Evolutionary conservation across 1,140 invertebrate species (phyloP).

Genomic region (Hylaeus volcanicus): DNA sequence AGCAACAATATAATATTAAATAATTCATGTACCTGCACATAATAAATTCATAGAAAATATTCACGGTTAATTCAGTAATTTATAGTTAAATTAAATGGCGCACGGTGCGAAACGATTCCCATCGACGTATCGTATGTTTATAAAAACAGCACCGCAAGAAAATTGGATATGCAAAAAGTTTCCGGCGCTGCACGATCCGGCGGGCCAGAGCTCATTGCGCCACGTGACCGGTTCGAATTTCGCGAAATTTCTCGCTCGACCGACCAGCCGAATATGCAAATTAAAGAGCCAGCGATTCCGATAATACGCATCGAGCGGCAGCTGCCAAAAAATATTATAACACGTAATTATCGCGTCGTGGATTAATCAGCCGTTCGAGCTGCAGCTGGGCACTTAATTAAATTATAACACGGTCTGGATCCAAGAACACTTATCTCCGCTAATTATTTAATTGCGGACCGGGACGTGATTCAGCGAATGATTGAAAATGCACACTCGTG

Average conservation of each 20-base stretch:
- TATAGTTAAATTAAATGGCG: too few relatives aligned
- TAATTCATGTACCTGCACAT: too few relatives aligned
- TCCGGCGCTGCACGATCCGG: neutral
- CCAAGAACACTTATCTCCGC: neutral
- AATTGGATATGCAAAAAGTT: too few relatives aligned
- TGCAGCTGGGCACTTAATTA: neutral
- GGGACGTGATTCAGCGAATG: neutral
- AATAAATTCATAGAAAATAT: too few relatives aligned
- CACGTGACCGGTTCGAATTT: neutral
- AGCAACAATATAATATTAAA: too few relatives aligned
- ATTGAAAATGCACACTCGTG: neutral
- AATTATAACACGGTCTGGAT: conserved; percentile 17
- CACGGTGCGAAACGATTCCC: too few relatives aligned
- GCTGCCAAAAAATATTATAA: conserved; percentile 16
- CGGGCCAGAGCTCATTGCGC: neutral
- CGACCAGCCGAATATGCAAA: neutral
- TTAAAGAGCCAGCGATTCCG: neutral
- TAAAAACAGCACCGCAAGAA: too few relatives aligned
- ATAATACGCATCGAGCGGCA: neutral
- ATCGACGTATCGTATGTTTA: too few relatives aligned
- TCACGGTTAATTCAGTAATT: too few relatives aligned
- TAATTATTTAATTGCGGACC: conserved; percentile 19
- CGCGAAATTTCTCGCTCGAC: neutral
- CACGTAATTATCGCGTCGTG: conserved; percentile 18
- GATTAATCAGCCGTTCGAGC: conserved; percentile 22